These are phyloP conservation scores for Lampris megalopsis DNA, from an alignment of 2,113 vertebrate genomes.

Conservation along the genomic window DNA sequence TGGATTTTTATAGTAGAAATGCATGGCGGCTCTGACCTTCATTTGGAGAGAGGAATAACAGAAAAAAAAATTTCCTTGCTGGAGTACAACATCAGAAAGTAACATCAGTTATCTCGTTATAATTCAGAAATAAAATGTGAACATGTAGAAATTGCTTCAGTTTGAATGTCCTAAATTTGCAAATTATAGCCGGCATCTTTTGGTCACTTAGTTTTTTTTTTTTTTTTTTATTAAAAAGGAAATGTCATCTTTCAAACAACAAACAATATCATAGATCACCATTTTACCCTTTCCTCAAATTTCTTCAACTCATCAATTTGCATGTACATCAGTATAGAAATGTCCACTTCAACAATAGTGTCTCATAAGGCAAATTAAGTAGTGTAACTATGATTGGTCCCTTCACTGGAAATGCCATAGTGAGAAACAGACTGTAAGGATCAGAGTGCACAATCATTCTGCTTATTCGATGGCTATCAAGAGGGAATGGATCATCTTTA, in stretches of 20 bases:
- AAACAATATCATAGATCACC: slow-evolving; percentile 41
- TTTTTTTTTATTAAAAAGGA: slow-evolving; percentile 68
- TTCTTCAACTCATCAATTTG: slow-evolving; percentile 50
- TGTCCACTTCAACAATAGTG: slow-evolving; percentile 64
- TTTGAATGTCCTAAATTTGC: slow-evolving; percentile 43
- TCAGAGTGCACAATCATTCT: slow-evolving; percentile 25
- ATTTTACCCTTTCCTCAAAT: slow-evolving; percentile 31
- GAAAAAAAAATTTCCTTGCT: slow-evolving; percentile 75
- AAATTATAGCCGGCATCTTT: slow-evolving; percentile 3
- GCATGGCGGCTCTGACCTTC: slow-evolving; percentile 81
- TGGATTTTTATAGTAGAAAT: slow-evolving; percentile 88
- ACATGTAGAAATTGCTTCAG: slow-evolving; percentile 58
- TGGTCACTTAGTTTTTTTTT: slow-evolving; percentile 45
- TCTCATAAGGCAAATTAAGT: slow-evolving; percentile 67
- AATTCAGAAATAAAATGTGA: slow-evolving; percentile 86
- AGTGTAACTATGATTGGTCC: slow-evolving; percentile 66
- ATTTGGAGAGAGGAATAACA: slow-evolving; percentile 85
- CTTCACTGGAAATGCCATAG: slow-evolving; percentile 54
- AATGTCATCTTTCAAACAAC: slow-evolving; percentile 61
- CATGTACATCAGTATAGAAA: slow-evolving; percentile 62
- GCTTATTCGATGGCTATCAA: slow-evolving; percentile 37
- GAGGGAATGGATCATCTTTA: slow-evolving; percentile 26
- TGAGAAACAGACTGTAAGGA: slow-evolving; percentile 21
- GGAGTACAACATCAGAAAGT: slow-evolving; percentile 6
- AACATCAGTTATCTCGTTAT: slow-evolving; percentile 46